Evolutionary conservation across 1,140 invertebrate genomes (phyloP).

Genomic region (Colletes gigas): DNA sequence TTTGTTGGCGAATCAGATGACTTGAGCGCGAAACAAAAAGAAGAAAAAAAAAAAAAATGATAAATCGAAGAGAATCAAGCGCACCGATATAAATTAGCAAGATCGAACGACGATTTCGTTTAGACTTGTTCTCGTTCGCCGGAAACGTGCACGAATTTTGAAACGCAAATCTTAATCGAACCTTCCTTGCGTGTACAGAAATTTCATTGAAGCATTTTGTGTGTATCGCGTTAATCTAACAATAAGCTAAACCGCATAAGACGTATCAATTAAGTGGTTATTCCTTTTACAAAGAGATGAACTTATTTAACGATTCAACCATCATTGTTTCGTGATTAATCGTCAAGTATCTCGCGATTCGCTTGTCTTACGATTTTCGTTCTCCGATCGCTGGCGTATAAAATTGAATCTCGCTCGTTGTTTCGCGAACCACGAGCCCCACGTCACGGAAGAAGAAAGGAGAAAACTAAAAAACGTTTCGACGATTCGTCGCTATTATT

Average conservation of each 20-base stretch:
- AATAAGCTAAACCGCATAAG: neutral
- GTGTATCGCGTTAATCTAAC: neutral
- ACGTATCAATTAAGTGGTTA: neutral
- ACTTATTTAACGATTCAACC: neutral
- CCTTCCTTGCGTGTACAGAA: constrained; percentile 31
- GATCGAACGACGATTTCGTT: neutral
- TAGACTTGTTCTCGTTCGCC: neutral
- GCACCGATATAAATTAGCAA: neutral
- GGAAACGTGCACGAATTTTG: neutral
- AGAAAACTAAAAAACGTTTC: neutral
- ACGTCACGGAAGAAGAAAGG: neutral
- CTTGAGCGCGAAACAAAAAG: neutral
- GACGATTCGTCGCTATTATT: neutral
- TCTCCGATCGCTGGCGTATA: neutral
- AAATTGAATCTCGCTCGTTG: neutral
- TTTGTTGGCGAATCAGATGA: neutral
- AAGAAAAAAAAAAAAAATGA: neutral
- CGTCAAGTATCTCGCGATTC: neutral
- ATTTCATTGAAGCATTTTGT: neutral
- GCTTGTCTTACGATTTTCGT: neutral
- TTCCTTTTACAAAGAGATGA: neutral
- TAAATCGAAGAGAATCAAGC: neutral
- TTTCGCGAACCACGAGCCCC: neutral
- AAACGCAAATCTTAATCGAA: constrained; percentile 19
- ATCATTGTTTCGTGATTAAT: neutral